Conservation (phyloP, 1,140 invertebrate species). For the Rhopalosiphum maidis region DNA sequence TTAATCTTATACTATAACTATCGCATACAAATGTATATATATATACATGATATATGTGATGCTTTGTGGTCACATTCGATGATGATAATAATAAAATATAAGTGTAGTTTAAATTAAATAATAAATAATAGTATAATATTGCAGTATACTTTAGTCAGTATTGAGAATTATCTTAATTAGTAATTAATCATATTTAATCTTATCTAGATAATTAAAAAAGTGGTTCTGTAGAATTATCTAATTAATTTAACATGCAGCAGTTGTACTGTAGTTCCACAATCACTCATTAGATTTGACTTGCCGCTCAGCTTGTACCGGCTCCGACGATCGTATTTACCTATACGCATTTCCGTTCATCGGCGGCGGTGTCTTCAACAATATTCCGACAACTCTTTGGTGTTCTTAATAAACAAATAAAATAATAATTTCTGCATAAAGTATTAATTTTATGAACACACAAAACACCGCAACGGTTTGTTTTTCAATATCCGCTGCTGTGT, state of each 20-base stretch:
- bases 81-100: background rate
- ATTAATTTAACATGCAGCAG: background rate
- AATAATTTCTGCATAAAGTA: background rate
- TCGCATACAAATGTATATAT: too few species aligned
- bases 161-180: background rate
- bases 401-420: background rate
- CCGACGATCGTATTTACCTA: background rate
- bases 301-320: too few species aligned
- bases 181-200: constrained; percentile 2
- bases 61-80: too few species aligned
- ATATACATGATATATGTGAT: too few species aligned
- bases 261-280: background rate
- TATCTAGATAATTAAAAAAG: background rate
- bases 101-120: background rate
- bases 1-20: too few species aligned
- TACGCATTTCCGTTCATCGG: background rate
- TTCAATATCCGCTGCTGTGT: too few species aligned
- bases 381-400: too few species aligned
- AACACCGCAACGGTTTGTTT: background rate
- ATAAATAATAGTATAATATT: background rate
- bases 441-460: background rate
- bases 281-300: background rate
- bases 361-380: background rate
- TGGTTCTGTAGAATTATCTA: background rate
- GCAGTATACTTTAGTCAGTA: too few species aligned